Evolutionary conservation across 2,797 vertebrate species (phyloP), one percentile per base, ranked within the genome.

Genomic region (Periophthalmus magnuspinnatus): DNA sequence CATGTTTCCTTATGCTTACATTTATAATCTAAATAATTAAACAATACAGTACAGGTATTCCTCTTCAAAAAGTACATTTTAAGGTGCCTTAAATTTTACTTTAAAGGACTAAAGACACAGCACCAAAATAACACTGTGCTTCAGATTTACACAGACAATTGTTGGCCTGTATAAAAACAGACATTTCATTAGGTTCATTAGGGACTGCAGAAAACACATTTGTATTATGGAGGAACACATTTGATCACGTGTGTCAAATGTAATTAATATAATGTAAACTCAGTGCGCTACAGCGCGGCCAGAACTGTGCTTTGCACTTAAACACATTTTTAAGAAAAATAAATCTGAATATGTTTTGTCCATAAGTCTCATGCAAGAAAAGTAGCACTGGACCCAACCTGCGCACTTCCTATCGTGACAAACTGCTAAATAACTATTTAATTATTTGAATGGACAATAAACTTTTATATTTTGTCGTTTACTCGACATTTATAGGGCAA

Each of bases 401-500:
- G 76, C 19, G 17, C 62, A 67, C 57, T 41, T 47, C 24, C 70
- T 62, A 36, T 33, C 5, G 34, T 75, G 81, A 81, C 84, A 83
- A 86, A 82, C 71, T 72, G 77, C 72, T 75, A 77, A 87, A 90
- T 85, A 89, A 87, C 80, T 78, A 50, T 76, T 90, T 89, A 82
- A 89, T 91, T 87, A 87, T 88, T 85, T 85, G 84, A 90, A 89
- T 89, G 86, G 89, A 87, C 88, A 78, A 85, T 90, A 88, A 90
- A 88, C 71, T 91, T 87, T 89, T 85, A 89, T 80, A 88, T 86
- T 88, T 88, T 62, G 80, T 92, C 89, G 91, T 93, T 95, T 95
- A 90, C 86, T 86, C 95, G 95, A 95, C 95, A 95, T 96, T 97
- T 96, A 97, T 96, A 95, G 96, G 94, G 92, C 95, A 93, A 95